Evolutionary conservation across 2,113 vertebrate genomes (phyloP).

Genomic region (Sterna hirundo): DNA sequence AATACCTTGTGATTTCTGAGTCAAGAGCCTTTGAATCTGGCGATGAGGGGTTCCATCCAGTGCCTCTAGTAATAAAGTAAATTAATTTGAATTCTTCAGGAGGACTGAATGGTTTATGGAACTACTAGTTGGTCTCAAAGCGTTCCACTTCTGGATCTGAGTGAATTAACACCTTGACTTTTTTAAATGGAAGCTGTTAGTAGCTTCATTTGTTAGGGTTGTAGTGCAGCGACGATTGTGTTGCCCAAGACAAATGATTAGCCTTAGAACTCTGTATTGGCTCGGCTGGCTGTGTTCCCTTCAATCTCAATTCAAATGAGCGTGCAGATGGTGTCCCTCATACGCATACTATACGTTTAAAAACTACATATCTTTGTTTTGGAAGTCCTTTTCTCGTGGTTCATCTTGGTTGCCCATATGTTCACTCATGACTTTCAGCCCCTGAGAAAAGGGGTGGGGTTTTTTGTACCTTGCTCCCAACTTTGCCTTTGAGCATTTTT

Average conservation of each 20-base stretch:
- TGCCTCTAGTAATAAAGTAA: neutral
- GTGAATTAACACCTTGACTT: constrained; percentile 4
- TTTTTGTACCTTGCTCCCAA: neutral
- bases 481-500: neutral
- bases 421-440: neutral
- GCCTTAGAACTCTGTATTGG: neutral
- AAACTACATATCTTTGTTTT: neutral
- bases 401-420: neutral
- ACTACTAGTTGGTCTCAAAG: neutral
- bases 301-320: neutral
- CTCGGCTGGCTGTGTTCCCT: neutral
- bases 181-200: neutral
- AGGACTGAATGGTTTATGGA: neutral
- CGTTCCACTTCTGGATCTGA: neutral
- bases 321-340: neutral
- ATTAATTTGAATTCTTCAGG: neutral
- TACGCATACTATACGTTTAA: rapidly evolving
- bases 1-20: neutral
- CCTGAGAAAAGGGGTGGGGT: neutral
- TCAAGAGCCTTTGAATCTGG: neutral
- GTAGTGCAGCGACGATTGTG: neutral
- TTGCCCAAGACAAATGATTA: neutral
- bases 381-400: neutral
- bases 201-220: neutral
- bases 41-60: neutral